Evolutionary conservation across 2,113 vertebrate species (phyloP).

Genomic region (Plestiodon gilberti): DNA sequence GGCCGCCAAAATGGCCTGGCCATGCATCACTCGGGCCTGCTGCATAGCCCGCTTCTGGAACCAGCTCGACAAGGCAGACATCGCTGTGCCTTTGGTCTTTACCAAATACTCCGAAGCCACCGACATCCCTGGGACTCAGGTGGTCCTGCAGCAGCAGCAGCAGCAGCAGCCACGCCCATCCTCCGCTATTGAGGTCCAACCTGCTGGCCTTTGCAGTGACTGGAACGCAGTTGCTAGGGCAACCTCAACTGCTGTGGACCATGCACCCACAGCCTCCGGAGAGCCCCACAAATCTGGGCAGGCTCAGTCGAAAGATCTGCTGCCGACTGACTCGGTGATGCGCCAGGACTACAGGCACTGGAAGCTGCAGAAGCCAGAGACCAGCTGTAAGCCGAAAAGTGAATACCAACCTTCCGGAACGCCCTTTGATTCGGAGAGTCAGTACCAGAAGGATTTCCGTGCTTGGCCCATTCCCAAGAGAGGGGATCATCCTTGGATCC

Average conservation of each 20-base stretch:
- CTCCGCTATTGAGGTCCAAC: slow-evolving; percentile 86
- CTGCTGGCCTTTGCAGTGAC: slow-evolving; percentile 68
- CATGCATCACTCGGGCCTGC: slow-evolving; percentile 96
- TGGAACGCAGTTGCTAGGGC: slow-evolving; percentile 74
- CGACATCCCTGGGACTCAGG: slow-evolving; percentile 78
- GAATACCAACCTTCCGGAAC: slow-evolving; percentile 91
- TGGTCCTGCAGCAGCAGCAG: slow-evolving; percentile 66
- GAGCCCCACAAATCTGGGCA: not conserved
- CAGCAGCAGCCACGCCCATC: slow-evolving; percentile 55
- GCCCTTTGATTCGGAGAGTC: slow-evolving; percentile 91
- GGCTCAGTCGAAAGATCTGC: not conserved
- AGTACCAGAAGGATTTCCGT: slow-evolving; percentile 97
- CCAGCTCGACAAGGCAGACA: slow-evolving; percentile 96
- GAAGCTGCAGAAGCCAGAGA: slow-evolving; percentile 89
- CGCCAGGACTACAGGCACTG: slow-evolving; percentile 94
- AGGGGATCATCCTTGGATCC: slow-evolving; percentile 95
- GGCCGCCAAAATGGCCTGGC: slow-evolving; percentile 90
- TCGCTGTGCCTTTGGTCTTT: slow-evolving; percentile 94
- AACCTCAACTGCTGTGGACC: slow-evolving; percentile 55
- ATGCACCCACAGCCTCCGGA: not conserved
- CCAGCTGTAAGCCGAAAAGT: slow-evolving; percentile 92
- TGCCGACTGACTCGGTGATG: slow-evolving; percentile 86
- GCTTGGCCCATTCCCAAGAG: slow-evolving; percentile 93
- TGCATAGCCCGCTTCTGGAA: slow-evolving; percentile 98
- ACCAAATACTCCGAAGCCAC: slow-evolving; percentile 93